These are phyloP conservation scores for Drosophila rhopaloa DNA, from an alignment of 1,140 invertebrate genomes.

Conservation along the genomic window DNA sequence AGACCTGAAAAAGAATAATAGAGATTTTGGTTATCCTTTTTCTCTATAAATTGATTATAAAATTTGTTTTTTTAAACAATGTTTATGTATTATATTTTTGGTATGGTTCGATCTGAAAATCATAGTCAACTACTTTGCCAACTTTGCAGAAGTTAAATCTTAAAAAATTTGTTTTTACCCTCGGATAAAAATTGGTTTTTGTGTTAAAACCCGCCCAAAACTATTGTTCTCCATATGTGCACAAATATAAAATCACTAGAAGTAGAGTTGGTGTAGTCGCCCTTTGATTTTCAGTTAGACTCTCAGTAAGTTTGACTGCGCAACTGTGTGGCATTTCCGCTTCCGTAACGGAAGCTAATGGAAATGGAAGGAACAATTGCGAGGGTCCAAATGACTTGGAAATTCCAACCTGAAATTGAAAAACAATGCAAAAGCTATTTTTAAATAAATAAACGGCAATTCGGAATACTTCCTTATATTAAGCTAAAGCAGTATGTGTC, in stretches of 20 bases:
- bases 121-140: too few species aligned
- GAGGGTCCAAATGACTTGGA: conserved; percentile 37
- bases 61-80: too few species aligned
- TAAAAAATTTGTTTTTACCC: too few species aligned
- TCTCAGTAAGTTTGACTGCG: conserved; percentile 64
- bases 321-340: conserved; percentile 67
- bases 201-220: not conserved
- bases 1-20: conserved; percentile 36
- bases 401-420: conserved; percentile 13
- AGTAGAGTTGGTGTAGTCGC: conserved; percentile 11
- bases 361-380: conserved; percentile 53
- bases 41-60: too few species aligned
- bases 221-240: conserved; percentile 5
- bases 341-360: conserved; percentile 70
- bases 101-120: too few species aligned
- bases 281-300: conserved; percentile 23
- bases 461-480: not conserved
- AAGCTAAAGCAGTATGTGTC: not conserved
- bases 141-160: too few species aligned
- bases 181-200: not conserved
- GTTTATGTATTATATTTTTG: too few species aligned
- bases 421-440: conserved; percentile 8
- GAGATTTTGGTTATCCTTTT: not conserved
- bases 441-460: conserved; percentile 13
- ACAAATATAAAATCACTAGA: not conserved